phyloP scores from a whole-genome alignment of 1,140 invertebrate species.

The Drosophila truncata region DNA sequence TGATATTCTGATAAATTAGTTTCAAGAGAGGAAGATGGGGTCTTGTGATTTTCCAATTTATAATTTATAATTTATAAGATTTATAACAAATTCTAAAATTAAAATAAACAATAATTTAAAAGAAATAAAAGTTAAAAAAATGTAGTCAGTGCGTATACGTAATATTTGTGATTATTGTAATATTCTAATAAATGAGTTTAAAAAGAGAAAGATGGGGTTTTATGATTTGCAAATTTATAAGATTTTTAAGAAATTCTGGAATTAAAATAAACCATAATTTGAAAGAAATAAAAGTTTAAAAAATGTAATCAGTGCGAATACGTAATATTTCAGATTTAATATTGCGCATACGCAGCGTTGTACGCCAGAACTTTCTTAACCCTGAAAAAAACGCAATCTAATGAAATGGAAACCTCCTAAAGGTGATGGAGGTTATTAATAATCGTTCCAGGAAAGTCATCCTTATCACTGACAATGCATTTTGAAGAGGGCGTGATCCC shows the following conservation, averaged over 20 bases:
- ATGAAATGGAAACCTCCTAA: slow-evolving; percentile 1
- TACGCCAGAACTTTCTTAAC: background rate
- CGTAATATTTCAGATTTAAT: background rate
- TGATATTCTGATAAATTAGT: slow-evolving; percentile 24
- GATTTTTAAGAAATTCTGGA: background rate
- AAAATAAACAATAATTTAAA: background rate
- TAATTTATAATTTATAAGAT: too few relatives aligned
- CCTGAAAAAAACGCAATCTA: slow-evolving; percentile 12
- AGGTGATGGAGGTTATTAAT: background rate
- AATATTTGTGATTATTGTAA: background rate
- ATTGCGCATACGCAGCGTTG: slow-evolving; percentile 38
- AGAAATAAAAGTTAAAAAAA: too few relatives aligned
- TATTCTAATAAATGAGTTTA: slow-evolving; percentile 26
- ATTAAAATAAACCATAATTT: background rate
- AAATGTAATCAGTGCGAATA: background rate
- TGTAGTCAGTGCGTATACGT: background rate
- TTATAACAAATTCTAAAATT: background rate
- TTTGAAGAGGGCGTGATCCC: slow-evolving; percentile 15
- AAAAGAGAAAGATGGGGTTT: background rate
- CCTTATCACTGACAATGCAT: slow-evolving; percentile 23
- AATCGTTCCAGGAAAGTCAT: slow-evolving; percentile 17
- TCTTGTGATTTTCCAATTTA: background rate
- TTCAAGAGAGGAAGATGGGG: background rate
- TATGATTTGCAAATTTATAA: background rate
- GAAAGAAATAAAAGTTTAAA: too few relatives aligned